Evolutionary conservation across 1,140 invertebrate species (phyloP).

Genomic region (Heliconius melpomene): DNA sequence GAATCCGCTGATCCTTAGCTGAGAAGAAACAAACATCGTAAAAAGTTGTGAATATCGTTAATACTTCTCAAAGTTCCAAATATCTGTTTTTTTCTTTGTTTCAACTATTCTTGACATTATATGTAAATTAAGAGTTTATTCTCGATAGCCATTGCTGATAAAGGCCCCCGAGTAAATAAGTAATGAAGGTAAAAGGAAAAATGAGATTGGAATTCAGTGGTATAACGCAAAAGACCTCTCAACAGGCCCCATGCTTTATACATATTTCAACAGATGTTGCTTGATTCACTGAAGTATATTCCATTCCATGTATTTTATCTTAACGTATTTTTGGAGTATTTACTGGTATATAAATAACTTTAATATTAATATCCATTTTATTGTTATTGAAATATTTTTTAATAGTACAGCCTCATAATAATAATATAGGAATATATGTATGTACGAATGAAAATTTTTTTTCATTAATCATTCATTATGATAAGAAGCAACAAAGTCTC

Average conservation of each 20-base stretch:
- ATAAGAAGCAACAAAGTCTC: neutral
- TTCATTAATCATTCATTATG: neutral
- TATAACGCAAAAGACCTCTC: constrained; percentile 24
- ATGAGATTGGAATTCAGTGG: constrained; percentile 39
- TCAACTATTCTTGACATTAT: constrained; percentile 49
- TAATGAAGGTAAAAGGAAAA: constrained; percentile 57
- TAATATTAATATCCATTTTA: neutral
- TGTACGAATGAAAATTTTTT: fast-evolving
- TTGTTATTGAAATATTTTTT: neutral
- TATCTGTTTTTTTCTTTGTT: constrained; percentile 58
- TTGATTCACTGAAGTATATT: constrained; percentile 20
- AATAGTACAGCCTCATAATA: neutral
- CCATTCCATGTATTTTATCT: constrained; percentile 2
- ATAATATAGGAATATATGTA: neutral
- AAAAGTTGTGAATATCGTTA: constrained; percentile 63
- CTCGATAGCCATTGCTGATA: constrained; percentile 40
- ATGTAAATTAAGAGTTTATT: constrained; percentile 48
- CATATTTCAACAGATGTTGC: constrained; percentile 27
- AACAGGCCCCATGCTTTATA: constrained; percentile 31
- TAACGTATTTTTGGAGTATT: neutral
- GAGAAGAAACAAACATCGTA: constrained; percentile 68
- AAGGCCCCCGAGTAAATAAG: constrained; percentile 51
- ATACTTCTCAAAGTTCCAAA: constrained; percentile 62
- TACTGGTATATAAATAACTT: neutral
- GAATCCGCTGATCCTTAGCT: constrained; percentile 60